Percentiles rank a stretch among this genome's conserved stretches.
Conservation (phyloP, 2,888 invertebrate species). For the Mimachlamys varia region DNA sequence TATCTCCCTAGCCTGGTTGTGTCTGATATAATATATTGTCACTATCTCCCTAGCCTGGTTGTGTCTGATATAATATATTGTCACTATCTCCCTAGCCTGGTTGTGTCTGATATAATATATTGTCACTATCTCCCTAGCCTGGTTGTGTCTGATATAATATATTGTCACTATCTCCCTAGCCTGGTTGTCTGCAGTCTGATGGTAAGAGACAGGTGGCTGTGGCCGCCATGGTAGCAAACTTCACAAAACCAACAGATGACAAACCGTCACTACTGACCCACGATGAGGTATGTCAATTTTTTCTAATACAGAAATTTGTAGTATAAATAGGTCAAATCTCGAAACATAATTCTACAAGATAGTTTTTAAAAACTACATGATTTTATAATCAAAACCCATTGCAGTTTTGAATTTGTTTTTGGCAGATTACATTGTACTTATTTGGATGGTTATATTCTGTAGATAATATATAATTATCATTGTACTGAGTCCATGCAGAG, state of each 20-base stretch:
- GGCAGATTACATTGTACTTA: too few relatives aligned
- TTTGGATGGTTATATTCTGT: too few relatives aligned
- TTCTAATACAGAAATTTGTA: too few relatives aligned
- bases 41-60: neutral
- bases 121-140: neutral
- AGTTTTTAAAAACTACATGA: too few relatives aligned
- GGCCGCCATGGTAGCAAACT: slow-evolving; percentile 83
- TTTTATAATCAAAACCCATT: too few relatives aligned
- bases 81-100: slow-evolving; percentile 65
- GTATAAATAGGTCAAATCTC: too few relatives aligned
- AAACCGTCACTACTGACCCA: slow-evolving; percentile 83
- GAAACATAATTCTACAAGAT: too few relatives aligned
- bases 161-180: slow-evolving; percentile 65
- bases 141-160: neutral
- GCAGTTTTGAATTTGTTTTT: too few relatives aligned
- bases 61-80: neutral
- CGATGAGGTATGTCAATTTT: slow-evolving; percentile 82
- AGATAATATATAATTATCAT: too few relatives aligned
- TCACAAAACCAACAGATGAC: slow-evolving; percentile 82
- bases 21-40: too few relatives aligned
- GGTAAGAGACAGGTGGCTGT: slow-evolving; percentile 80
- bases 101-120: too few relatives aligned
- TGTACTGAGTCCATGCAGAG: too few relatives aligned
- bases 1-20: neutral
- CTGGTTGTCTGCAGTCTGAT: slow-evolving; percentile 75